A percentile compares a stretch with the other conserved stretches of the same genome.
These are phyloP conservation scores for Chitala chitala DNA, from an alignment of 2,113 vertebrate genomes.

Conservation along the genomic window DNA sequence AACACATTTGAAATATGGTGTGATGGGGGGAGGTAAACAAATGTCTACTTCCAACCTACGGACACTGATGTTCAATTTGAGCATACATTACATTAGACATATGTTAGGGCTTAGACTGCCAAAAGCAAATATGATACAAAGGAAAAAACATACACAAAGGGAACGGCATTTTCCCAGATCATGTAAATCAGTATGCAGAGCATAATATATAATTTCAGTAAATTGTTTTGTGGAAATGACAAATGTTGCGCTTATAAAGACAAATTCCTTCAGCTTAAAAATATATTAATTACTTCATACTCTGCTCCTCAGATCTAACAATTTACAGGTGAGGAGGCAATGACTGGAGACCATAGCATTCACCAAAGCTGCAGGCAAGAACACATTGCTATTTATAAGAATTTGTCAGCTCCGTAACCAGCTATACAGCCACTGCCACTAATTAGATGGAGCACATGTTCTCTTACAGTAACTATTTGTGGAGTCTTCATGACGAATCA, in stretches of 20 bases:
- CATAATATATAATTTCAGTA: no score
- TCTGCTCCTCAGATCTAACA: no score
- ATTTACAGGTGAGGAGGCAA: no score
- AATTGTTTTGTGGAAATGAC: neutral
- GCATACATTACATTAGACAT: neutral
- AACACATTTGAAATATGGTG: no score
- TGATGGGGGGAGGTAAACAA: no score
- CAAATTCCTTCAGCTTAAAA: no score
- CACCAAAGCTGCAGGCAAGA: neutral
- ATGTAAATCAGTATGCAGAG: neutral
- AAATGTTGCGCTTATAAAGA: neutral
- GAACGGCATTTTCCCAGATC: neutral
- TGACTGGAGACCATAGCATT: no score
- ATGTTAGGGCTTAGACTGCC: no score
- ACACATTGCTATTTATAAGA: neutral
- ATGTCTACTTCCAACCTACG: no score
- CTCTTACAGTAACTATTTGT: neutral
- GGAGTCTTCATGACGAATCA: constrained; percentile 7
- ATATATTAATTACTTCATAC: no score
- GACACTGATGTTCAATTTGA: neutral
- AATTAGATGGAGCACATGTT: neutral
- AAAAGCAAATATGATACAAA: neutral
- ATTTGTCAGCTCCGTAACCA: neutral
- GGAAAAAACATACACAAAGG: neutral
- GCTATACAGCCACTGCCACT: neutral